A percentile compares a stretch with the other conserved stretches of the same genome.
These are phyloP conservation scores for Chaetodon auriga DNA, from an alignment of 2,113 vertebrate genomes.

Conservation along the genomic window DNA sequence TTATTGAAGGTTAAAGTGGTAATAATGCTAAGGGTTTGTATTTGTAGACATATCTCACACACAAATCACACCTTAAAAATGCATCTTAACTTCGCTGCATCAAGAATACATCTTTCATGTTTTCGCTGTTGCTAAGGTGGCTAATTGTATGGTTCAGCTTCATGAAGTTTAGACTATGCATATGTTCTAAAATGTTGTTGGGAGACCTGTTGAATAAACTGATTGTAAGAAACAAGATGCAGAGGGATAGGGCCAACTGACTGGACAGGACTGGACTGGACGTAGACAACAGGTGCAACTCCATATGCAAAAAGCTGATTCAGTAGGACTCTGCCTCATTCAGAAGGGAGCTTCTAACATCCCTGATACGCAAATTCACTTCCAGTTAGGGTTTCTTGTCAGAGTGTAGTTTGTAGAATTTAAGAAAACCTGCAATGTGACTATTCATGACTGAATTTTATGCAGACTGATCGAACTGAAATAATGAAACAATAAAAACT, in stretches of 20 bases:
- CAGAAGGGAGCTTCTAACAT: conserved; percentile 27
- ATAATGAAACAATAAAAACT: not conserved
- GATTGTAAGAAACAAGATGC: conserved; percentile 26
- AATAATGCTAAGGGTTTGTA: not conserved
- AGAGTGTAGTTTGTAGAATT: not conserved
- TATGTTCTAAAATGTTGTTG: conserved; percentile 31
- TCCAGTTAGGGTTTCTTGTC: not conserved
- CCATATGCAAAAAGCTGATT: conserved; percentile 55
- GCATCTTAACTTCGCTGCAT: not conserved
- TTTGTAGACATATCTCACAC: not conserved
- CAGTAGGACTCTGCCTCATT: conserved; percentile 21
- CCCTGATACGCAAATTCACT: not conserved
- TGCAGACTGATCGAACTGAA: not conserved
- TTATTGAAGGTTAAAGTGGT: not conserved
- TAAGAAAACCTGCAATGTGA: not conserved
- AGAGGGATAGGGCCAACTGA: conserved; percentile 28
- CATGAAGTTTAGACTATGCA: conserved; percentile 20
- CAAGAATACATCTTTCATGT: not conserved
- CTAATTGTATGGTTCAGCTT: conserved; percentile 42
- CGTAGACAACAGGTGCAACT: conserved; percentile 63
- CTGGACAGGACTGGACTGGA: conserved; percentile 21
- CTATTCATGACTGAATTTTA: not conserved
- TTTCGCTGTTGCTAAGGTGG: conserved; percentile 9
- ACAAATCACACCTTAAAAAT: not conserved
- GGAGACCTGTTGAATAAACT: conserved; percentile 38